phyloP scores from a whole-genome alignment of 2,797 vertebrate genomes.

The Peromyscus aztecus region DNA sequence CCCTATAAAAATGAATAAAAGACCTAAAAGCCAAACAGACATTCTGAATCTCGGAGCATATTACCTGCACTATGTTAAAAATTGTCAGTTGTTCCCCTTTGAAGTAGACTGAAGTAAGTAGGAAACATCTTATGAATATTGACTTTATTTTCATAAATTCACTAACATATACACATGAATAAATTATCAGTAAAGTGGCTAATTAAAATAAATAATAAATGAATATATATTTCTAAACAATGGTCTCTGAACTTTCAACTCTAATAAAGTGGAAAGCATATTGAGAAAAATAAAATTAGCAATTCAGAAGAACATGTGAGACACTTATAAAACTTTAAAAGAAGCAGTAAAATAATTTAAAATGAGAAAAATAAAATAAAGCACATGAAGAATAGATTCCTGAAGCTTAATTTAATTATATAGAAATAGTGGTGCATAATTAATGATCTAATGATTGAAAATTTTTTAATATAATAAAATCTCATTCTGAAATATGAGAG shows the following conservation, averaged over 20 bases:
- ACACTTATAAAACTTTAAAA: conserved; percentile 21
- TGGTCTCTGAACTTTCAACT: background rate
- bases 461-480: conserved; percentile 37
- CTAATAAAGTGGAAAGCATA: conserved; percentile 11
- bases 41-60: conserved; percentile 20
- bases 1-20: background rate
- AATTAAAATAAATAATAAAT: background rate
- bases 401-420: conserved; percentile 28
- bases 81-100: conserved; percentile 25
- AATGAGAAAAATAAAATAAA: conserved; percentile 40
- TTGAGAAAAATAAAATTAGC: conserved; percentile 52
- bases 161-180: background rate
- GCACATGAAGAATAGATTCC: background rate
- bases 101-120: background rate
- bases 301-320: conserved; percentile 12
- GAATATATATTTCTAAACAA: conserved; percentile 15
- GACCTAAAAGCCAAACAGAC: background rate
- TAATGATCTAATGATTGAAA: conserved; percentile 16
- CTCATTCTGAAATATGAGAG: conserved; percentile 5
- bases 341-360: conserved; percentile 42
- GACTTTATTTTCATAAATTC: background rate
- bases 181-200: conserved; percentile 33
- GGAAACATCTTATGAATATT: background rate
- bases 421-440: background rate
- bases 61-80: background rate